These are phyloP conservation scores for Megalops atlanticus DNA, from an alignment of 2,113 vertebrate genomes.

Conservation along the genomic window DNA sequence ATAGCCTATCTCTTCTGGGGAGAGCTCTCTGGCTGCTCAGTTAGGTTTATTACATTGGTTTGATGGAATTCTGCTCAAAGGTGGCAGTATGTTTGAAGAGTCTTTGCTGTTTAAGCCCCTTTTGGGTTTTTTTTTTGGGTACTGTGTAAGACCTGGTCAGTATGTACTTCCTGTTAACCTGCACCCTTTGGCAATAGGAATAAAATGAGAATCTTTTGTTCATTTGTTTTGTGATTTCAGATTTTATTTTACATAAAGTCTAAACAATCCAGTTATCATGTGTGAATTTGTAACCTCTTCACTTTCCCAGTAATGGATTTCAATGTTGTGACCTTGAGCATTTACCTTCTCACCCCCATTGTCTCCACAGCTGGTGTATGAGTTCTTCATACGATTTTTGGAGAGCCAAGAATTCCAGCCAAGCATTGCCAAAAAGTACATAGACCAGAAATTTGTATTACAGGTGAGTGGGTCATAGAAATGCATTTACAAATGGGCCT, in stretches of 20 bases:
- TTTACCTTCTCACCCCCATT: constrained; percentile 4
- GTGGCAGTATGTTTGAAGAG: too few species aligned
- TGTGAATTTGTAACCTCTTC: too few species aligned
- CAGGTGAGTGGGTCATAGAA: constrained; percentile 79
- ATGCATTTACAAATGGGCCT: neutral
- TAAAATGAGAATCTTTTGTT: neutral
- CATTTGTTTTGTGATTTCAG: too few species aligned
- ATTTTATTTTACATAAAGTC: too few species aligned
- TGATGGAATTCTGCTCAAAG: too few species aligned
- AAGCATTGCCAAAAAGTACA: constrained; percentile 99
- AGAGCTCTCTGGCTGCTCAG: too few species aligned
- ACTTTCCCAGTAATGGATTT: too few species aligned
- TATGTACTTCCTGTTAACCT: neutral
- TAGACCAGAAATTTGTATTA: constrained; percentile 99
- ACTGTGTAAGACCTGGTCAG: neutral
- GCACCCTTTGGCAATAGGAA: neutral
- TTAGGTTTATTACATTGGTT: too few species aligned
- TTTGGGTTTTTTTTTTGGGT: neutral
- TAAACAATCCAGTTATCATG: too few species aligned
- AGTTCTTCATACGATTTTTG: constrained; percentile 99
- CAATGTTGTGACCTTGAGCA: too few species aligned
- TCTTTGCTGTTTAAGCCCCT: too few species aligned
- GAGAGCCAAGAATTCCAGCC: constrained; percentile 99
- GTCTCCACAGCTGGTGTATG: constrained; percentile 90
- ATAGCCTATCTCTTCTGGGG: too few species aligned